Base-by-base conservation (phyloP, 2,797 vertebrate species). In the Prionace glauca region DNA sequence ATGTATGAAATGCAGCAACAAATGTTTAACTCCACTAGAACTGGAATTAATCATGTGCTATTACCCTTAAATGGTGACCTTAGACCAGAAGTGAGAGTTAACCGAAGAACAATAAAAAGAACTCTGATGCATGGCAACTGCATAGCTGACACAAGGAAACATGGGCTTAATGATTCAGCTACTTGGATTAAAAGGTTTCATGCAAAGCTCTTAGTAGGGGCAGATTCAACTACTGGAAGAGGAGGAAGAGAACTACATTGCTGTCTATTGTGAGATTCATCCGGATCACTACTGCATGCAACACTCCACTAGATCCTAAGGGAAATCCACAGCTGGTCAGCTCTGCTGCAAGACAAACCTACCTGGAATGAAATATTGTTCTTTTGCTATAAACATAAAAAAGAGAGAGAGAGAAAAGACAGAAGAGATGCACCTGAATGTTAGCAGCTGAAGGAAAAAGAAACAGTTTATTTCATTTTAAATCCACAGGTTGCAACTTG, bases 341-440 rank as follows among this genome's bases (percentile, higher is more conserved):
- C 97, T 97, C 97, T 96, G 97, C 96, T 97, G 97, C 97, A 97
- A 95, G 97, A 97, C 97, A 96, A 97, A 97, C 98, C 98, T 99
- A 99, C 99, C 99, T 99, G 99, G 98, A 98, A 99, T 99, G 98
- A 99, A 98, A 99, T 99, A 99, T 97, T 99, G 99, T 97, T 99
- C 99, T 98, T 98, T 99, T 98, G 99, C 99, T 99, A 99, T 98
- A 98, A 97, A 97, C 71, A 95, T 41, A 98, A 98, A 98, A 97
- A 97, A 96, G 96, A 97, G 96, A 97, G 95, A 97, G 96, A 97
- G 74, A 79, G 74, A 97, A 96, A 97, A 97, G 97, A 98, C 97
- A 97, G 97, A 65, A 96, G 97, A 98, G 97, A 98, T 97, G 97
- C 96, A 97, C 97, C 98, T 98, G 97, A 98, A 97, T 97, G 97